Base-by-base conservation (phyloP, 2,797 vertebrate species). In the Pseudochirops cupreus region DNA sequence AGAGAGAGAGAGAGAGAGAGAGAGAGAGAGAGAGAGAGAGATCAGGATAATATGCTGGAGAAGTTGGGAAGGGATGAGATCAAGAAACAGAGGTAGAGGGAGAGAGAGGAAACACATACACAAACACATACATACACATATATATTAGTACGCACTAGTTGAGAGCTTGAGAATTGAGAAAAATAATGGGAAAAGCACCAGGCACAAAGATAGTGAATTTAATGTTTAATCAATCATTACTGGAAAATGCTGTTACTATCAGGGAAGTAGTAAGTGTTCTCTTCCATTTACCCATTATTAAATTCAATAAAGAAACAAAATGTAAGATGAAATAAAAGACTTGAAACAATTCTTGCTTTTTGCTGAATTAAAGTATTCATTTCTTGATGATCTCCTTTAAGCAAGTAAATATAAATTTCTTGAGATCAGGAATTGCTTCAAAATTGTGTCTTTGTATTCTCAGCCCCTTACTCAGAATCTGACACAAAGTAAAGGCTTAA, bases 151-250 rank as follows among this genome's bases (percentile, higher is more conserved):
- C 5, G 7, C 14, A n/a, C 33, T 67, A 67, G 14, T 18, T 67
- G 33, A 74, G 53, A 90, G 6, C 91, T 0, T 24, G 82, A 39
- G 46, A 95, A 97, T 93, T 92, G 95, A 96, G 91, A 95, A 62
- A 62, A n/a, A n/a, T 62, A 62, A 62, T 5, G 4, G 59, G 31
- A 62, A 62, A 97, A 67, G 53, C 54, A 58, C 5, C 16, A 91
- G 59, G 91, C 54, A 94, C n/a, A 92, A 28, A 31, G 4, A 56
- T 31, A 58, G 28, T 96, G 54, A 93, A 92, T 31, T 89, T 82
- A 91, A 1, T 50, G 57, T 90, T 52, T 82, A 55, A 58, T 91
- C n/a, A 93, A 74, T 58, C 59, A 91, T 90, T 67, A 92, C 3
- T 52, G 59, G 93, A 53, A 39, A 33, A 39, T 53, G 14, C 16